These are phyloP conservation scores for Priocnemis perturbator DNA, from an alignment of 2,888 invertebrate species.

Conservation along the genomic window DNA sequence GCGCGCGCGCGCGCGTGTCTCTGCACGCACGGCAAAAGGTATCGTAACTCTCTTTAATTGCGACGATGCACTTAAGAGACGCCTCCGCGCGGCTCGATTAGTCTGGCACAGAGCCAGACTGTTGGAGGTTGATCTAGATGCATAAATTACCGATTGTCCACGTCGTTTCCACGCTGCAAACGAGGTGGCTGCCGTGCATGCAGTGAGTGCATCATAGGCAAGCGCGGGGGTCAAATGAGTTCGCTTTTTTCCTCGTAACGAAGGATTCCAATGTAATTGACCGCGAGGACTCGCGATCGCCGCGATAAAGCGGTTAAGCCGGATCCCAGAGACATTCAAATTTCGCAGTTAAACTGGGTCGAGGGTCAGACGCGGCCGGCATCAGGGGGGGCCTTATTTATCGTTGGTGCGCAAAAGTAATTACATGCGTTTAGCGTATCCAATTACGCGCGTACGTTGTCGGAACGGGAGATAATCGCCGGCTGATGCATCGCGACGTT, in stretches of 20 bases:
- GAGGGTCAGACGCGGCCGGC: neutral
- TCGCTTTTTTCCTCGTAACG: neutral
- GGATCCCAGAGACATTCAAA: no score
- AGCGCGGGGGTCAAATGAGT: no score
- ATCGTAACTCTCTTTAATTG: conserved; percentile 63
- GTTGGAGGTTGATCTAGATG: conserved; percentile 33
- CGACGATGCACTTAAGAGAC: conserved; percentile 49
- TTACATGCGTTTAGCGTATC: conserved; percentile 39
- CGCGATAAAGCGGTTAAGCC: no score
- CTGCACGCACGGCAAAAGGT: conserved; percentile 37
- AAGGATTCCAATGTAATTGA: conserved; percentile 6
- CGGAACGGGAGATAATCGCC: conserved; percentile 42
- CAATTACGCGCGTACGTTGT: conserved; percentile 34
- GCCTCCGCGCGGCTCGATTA: conserved; percentile 25
- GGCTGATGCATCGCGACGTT: conserved; percentile 44
- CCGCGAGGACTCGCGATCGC: neutral
- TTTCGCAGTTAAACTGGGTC: neutral
- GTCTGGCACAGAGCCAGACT: neutral
- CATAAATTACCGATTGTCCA: conserved; percentile 13
- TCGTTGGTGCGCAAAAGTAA: conserved; percentile 1
- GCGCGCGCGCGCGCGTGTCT: no score
- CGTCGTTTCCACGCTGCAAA: neutral
- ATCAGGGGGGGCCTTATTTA: neutral
- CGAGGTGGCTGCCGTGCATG: neutral
- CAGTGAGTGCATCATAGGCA: conserved; percentile 1